phyloP scores from a whole-genome alignment of 53 echinoderm and acorn worm genomes.

The Henricia sp. region DNA sequence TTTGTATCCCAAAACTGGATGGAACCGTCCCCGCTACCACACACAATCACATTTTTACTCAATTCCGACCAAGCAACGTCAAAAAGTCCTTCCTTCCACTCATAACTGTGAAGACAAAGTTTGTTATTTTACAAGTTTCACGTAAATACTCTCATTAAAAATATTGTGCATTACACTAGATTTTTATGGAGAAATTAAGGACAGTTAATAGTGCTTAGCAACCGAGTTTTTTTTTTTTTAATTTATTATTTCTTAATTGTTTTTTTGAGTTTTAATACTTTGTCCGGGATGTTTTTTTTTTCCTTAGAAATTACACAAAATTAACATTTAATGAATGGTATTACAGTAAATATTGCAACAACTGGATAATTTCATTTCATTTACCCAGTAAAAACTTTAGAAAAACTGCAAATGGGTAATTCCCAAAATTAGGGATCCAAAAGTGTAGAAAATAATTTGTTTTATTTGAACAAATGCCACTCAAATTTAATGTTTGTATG shows the following conservation, averaged over 20 bases:
- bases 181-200: no score
- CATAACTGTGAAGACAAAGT: constrained; percentile 65
- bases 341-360: no score
- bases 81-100: constrained; percentile 94
- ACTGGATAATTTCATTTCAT: background rate
- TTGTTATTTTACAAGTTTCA: background rate
- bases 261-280: no score
- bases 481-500: no score
- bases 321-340: no score
- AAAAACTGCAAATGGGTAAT: background rate
- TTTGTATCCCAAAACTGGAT: constrained; percentile 87
- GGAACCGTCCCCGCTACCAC: constrained; percentile 94
- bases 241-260: background rate
- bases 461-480: no score
- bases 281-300: no score
- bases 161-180: no score
- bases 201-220: background rate
- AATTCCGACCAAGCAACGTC: constrained; percentile 89
- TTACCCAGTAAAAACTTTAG: background rate
- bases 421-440: no score
- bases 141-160: background rate
- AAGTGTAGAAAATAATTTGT: no score
- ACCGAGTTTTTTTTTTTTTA: background rate
- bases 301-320: no score
- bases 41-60: constrained; percentile 83